Conservation (phyloP, 2,888 invertebrate genomes). For the Melanotus villosus region DNA sequence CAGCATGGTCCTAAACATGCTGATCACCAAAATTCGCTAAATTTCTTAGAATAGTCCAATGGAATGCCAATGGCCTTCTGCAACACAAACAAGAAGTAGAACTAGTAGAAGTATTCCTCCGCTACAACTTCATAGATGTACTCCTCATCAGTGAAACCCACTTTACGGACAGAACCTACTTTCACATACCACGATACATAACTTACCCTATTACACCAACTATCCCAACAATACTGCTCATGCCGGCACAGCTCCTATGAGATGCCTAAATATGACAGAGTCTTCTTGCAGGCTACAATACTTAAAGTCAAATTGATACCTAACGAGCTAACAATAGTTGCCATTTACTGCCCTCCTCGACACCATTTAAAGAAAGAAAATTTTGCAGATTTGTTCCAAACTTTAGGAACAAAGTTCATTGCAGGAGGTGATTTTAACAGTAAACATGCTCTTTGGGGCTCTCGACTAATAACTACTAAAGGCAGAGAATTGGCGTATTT, state of each 20-base stretch:
- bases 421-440: not conserved
- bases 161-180: not conserved
- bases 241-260: not conserved
- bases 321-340: not conserved
- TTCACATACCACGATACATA: not conserved
- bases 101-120: slow-evolving; percentile 9
- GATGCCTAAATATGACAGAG: not conserved
- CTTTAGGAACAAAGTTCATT: not conserved
- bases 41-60: not conserved
- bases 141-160: not conserved
- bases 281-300: not conserved
- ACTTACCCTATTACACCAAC: not conserved
- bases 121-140: slow-evolving; percentile 3
- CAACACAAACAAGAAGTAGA: slow-evolving; percentile 3
- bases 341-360: not conserved
- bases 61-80: not conserved
- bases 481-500: not conserved
- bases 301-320: not conserved
- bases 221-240: not conserved
- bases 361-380: not conserved
- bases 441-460: not conserved
- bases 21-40: not conserved
- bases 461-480: not conserved
- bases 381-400: not conserved
- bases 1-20: slow-evolving; percentile 10